These are phyloP conservation scores for Silurus lanzhouensis DNA, from an alignment of 2,797 vertebrate genomes.

Conservation along the genomic window DNA sequence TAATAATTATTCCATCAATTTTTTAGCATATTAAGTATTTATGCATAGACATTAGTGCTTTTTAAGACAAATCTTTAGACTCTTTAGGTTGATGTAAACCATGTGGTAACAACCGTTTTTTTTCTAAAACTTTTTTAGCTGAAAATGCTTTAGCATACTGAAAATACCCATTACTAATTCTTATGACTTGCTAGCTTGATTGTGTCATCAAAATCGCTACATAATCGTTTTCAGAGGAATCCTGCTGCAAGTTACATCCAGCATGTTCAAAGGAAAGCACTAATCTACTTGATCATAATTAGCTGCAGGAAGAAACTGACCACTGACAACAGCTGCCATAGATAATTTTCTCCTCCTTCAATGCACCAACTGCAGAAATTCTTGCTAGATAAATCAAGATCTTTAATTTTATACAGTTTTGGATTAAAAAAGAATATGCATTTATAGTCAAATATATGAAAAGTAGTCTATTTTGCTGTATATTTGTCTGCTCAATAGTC, in stretches of 20 bases:
- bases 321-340: neutral
- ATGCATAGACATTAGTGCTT: neutral
- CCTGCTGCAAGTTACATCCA: neutral
- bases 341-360: neutral
- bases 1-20: neutral
- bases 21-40: neutral
- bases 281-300: conserved; percentile 4
- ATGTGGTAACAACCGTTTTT: neutral
- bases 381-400: too few species aligned
- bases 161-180: neutral
- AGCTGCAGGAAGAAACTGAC: neutral
- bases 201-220: neutral
- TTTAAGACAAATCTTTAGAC: neutral
- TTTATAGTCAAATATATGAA: neutral
- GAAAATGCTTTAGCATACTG: neutral
- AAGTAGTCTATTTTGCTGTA: neutral
- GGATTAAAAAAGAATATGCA: neutral
- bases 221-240: neutral
- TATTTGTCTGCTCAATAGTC: neutral
- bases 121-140: neutral
- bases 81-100: neutral
- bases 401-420: neutral
- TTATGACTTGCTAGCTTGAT: neutral
- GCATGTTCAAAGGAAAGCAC: neutral
- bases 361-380: neutral